These are phyloP conservation scores for Oeneis ivallda DNA, from an alignment of 2,888 invertebrate genomes.

Conservation along the genomic window DNA sequence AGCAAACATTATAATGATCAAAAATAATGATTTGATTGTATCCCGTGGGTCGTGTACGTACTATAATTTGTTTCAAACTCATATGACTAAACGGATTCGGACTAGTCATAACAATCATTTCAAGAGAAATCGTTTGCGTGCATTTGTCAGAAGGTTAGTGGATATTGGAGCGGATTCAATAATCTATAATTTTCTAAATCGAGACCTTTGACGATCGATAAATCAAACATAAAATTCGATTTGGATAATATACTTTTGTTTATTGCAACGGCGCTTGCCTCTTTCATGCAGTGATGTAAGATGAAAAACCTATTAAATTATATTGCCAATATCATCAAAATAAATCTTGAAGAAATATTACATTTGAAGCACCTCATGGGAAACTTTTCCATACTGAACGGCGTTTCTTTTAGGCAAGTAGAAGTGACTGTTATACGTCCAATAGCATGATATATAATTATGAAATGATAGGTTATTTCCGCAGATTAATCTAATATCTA, in stretches of 20 bases:
- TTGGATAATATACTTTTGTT: conserved; percentile 14
- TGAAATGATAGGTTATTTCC: no score
- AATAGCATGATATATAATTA: no score
- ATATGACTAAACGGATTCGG: conserved; percentile 44
- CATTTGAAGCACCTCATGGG: not conserved
- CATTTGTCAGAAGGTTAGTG: conserved; percentile 44
- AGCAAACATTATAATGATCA: no score
- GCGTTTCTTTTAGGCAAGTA: not conserved
- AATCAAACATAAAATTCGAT: conserved; percentile 28
- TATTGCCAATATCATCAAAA: conserved; percentile 1
- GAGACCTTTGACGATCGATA: conserved; percentile 40
- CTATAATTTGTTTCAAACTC: conserved; percentile 28
- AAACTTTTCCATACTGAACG: not conserved
- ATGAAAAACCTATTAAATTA: conserved; percentile 9
- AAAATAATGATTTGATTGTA: no score
- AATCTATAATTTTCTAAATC: conserved; percentile 47
- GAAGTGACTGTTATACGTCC: no score
- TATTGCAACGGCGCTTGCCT: conserved; percentile 24
- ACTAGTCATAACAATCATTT: conserved; percentile 49
- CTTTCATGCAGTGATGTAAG: conserved; percentile 16
- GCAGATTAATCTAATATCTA: no score
- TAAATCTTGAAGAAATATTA: conserved; percentile 4
- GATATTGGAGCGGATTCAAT: conserved; percentile 58
- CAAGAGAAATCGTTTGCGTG: conserved; percentile 42
- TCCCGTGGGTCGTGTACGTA: no score